Evolutionary conservation across 2,113 vertebrate genomes (phyloP).

Genomic region (Poeciliopsis retropinna): DNA sequence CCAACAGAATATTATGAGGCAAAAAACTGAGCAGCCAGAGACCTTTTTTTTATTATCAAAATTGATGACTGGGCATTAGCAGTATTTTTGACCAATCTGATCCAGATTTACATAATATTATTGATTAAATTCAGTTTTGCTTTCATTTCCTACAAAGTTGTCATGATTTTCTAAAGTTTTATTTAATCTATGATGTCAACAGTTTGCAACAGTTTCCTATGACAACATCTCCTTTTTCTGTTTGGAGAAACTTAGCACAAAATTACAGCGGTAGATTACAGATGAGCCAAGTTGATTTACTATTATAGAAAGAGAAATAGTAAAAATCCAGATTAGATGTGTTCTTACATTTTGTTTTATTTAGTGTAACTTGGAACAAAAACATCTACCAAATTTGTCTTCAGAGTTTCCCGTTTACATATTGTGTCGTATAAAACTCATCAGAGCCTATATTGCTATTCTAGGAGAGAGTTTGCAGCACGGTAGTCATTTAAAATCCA

Average conservation of each 20-base stretch:
- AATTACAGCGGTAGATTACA: background rate
- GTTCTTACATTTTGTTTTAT: conserved; percentile 10
- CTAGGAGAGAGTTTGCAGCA: conserved; percentile 17
- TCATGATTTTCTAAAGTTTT: background rate
- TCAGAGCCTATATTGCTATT: conserved; percentile 37
- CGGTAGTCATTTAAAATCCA: conserved; percentile 61
- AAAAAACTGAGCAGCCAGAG: background rate
- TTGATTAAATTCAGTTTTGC: background rate
- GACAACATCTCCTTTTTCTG: background rate
- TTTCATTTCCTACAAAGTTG: too few species aligned
- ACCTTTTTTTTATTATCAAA: background rate
- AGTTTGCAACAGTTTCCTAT: background rate
- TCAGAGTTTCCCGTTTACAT: conserved; percentile 26
- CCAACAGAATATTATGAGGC: background rate
- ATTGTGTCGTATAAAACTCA: conserved; percentile 37
- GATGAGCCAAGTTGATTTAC: conserved; percentile 3
- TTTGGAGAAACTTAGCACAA: background rate
- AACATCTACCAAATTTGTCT: conserved; percentile 42
- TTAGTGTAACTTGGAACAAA: conserved; percentile 20
- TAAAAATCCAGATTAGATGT: background rate
- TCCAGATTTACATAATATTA: background rate
- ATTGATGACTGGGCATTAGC: background rate
- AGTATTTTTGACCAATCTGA: background rate
- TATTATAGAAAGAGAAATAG: background rate
- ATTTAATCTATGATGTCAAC: background rate